phyloP scores from a whole-genome alignment of 2,113 vertebrate species.

The Ceuthmochares aereus region DNA sequence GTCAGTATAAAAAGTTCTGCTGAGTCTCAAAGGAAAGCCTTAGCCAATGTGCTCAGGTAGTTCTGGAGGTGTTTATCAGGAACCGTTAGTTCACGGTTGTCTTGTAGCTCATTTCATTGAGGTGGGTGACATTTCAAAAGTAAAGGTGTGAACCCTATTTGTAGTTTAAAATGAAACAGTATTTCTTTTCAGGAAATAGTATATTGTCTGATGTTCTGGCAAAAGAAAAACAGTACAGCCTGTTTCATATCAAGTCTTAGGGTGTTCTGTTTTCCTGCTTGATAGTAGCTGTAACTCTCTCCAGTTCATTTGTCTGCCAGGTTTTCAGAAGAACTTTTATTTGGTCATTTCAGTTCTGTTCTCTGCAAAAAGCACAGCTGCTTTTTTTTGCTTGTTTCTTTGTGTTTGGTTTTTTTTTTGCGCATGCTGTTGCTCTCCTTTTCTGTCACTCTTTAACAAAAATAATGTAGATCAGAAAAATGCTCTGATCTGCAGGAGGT shows the following conservation, averaged over 20 bases:
- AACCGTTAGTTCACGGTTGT: neutral
- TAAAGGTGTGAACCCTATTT: neutral
- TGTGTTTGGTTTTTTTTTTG: too few relatives aligned
- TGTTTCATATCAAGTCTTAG: neutral
- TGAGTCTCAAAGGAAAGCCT: neutral
- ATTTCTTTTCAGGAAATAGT: neutral
- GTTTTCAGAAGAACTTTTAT: neutral
- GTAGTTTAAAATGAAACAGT: neutral
- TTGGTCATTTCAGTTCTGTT: neutral
- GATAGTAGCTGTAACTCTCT: neutral
- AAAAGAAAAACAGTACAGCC: neutral
- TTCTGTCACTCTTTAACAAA: neutral
- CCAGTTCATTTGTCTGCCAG: neutral
- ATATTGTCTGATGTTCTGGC: neutral
- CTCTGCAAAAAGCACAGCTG: neutral
- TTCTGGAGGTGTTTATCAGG: neutral
- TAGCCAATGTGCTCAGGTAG: neutral
- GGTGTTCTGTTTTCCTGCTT: neutral
- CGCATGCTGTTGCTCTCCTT: fast-evolving
- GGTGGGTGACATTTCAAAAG: neutral
- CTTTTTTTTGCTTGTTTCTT: neutral
- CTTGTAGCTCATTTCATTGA: neutral
- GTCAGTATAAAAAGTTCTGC: neutral
- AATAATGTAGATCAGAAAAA: neutral
- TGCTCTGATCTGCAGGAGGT: neutral